These are phyloP conservation scores for Drosophila nigricruria DNA, from an alignment of 2,888 invertebrate species.

Conservation along the genomic window DNA sequence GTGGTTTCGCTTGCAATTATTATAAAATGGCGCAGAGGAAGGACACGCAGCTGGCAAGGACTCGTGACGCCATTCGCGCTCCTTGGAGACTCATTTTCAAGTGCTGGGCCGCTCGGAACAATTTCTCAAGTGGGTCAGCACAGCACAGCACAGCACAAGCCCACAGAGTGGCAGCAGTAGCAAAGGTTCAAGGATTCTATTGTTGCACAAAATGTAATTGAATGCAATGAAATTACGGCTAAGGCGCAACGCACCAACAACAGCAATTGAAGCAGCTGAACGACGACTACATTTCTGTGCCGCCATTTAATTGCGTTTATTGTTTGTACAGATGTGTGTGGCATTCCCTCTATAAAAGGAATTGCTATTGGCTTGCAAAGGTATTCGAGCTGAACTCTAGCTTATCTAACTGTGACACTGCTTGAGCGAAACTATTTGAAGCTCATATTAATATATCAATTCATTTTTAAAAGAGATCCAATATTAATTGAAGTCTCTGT, in stretches of 20 bases:
- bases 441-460: neutral
- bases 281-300: conserved; percentile 44
- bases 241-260: conserved; percentile 29
- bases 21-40: conserved; percentile 74
- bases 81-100: conserved; percentile 80
- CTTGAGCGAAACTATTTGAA: neutral
- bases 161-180: conserved; percentile 2
- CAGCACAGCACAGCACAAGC: conserved; percentile 52
- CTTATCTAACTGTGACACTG: neutral
- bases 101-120: conserved; percentile 60
- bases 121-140: conserved; percentile 74
- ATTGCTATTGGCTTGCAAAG: neutral
- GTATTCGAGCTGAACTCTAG: neutral
- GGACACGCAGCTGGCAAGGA: conserved; percentile 46
- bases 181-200: conserved; percentile 75
- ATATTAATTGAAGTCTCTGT: neutral
- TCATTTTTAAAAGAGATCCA: neutral
- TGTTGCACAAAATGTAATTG: conserved; percentile 76
- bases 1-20: conserved; percentile 72
- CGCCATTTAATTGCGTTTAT: conserved; percentile 68
- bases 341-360: too few species aligned
- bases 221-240: conserved; percentile 68
- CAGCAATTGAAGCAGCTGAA: neutral
- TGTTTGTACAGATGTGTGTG: conserved; percentile 31
- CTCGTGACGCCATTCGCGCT: conserved; percentile 60